Evolutionary conservation across 2,113 vertebrate species (phyloP), one percentile per base, ranked within the genome.

Genomic region (Gallinago paraguaiae): DNA sequence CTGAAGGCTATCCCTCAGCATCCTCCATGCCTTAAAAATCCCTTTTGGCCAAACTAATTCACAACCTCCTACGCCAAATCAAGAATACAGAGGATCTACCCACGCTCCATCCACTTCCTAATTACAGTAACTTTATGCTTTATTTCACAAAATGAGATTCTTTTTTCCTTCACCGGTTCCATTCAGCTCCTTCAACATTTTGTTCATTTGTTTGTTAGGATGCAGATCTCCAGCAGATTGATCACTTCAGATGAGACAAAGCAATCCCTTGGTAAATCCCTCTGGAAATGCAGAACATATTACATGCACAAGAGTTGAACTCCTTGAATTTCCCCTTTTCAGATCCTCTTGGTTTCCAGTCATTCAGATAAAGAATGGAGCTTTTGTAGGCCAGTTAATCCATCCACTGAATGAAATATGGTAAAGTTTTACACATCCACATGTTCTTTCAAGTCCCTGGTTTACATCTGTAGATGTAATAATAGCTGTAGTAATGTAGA

Each of bases 171-270:
- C 70, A 91, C 45, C 84, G 72, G 35, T 89, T 91, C 84, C 53
- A 76, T 91, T 96, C 89, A 91, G 68, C 48, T 94, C 65, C 65
- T 92, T 89, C 86, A 93, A 68, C 72, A 91, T 89, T 88, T 93
- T 74, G 59, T 87, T 83, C 60, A 0, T 82, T 91, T 89, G 79
- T 95, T 97, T 94, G 68, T 86, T 94, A 94, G 95, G 90, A 91
- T 81, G 83, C 72, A 92, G 92, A 81, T 93, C 86, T 87, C 90
- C 92, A 86, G 93, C 95, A 88, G 90, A 91, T 61, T 94, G 91
- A 95, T 94, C 86, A 75, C 65, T 91, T 95, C 96, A 96, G 95
- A 88, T 80, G 75, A 92, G 94, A 96, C 92, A 96, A 97, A 97
- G 92, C 92, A 93, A 83, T 67, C 67, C 81, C 85, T 82, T 74